Percentiles rank a stretch among this genome's conserved stretches.
These are phyloP conservation scores for Lepus townsendii DNA, from an alignment of 2,797 vertebrate species.

Conservation along the genomic window DNA sequence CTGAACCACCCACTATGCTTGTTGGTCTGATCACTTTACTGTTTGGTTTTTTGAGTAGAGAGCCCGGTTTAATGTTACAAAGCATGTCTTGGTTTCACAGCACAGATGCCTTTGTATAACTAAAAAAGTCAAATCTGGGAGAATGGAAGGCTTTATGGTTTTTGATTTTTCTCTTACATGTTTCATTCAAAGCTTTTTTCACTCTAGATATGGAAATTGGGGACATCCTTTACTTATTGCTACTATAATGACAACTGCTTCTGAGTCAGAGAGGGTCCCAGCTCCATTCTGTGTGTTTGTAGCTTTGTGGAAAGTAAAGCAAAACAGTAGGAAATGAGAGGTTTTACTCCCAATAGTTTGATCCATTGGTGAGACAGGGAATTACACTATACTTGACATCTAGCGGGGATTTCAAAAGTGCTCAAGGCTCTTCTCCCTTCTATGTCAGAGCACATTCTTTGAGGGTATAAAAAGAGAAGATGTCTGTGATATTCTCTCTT, in stretches of 20 bases:
- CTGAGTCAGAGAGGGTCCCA: background rate
- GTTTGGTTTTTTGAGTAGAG: slow-evolving; percentile 35
- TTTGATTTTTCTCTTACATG: slow-evolving; percentile 45
- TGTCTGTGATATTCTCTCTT: background rate
- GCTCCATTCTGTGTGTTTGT: slow-evolving; percentile 7
- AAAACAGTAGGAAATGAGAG: slow-evolving; percentile 1
- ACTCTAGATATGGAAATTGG: slow-evolving; percentile 17
- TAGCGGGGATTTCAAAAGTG: background rate
- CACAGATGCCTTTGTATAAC: slow-evolving; percentile 24
- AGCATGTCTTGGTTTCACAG: slow-evolving; percentile 62
- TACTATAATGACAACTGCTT: background rate
- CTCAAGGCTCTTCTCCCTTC: background rate
- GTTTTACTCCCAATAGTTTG: background rate
- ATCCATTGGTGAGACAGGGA: background rate
- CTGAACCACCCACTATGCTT: background rate
- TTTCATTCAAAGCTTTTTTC: slow-evolving; percentile 65
- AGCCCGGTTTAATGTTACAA: slow-evolving; percentile 51
- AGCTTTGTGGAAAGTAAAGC: background rate
- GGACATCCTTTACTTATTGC: slow-evolving; percentile 14
- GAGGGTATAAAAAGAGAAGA: slow-evolving; percentile 5
- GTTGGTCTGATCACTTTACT: background rate
- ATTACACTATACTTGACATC: slow-evolving; percentile 1
- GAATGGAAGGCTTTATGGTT: slow-evolving; percentile 7
- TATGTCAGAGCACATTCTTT: background rate
- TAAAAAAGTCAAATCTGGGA: slow-evolving; percentile 48